Evolutionary conservation across 2,797 vertebrate genomes (phyloP).

Genomic region (Helicolenus hilgendorfi): DNA sequence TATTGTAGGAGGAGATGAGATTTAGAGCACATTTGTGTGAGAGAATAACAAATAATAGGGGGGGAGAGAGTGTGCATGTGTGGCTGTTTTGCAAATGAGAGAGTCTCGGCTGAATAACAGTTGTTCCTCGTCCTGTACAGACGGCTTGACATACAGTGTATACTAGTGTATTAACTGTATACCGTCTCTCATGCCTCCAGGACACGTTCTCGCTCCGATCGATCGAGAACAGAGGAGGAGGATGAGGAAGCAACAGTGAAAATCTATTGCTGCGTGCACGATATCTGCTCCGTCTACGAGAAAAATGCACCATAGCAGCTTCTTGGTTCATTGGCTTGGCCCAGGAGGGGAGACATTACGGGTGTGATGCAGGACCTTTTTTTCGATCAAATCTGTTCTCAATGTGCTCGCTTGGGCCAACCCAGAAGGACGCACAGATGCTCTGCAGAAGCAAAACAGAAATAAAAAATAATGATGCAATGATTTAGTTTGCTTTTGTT

Average conservation of each 20-base stretch:
- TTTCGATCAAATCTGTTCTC: conserved; percentile 14
- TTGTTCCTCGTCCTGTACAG: conserved; percentile 30
- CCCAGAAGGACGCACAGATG: conserved; percentile 39
- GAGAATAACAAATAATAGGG: conserved; percentile 68
- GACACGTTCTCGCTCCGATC: conserved; percentile 50
- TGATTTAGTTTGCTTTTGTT: background rate
- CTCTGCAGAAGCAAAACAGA: conserved; percentile 9
- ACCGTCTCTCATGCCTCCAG: conserved; percentile 40
- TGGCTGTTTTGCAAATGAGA: conserved; percentile 52
- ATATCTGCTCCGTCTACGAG: conserved; percentile 43
- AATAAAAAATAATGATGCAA: background rate
- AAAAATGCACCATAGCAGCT: conserved; percentile 57
- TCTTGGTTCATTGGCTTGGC: conserved; percentile 49
- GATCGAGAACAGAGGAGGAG: conserved; percentile 41
- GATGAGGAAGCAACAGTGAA: conserved; percentile 37
- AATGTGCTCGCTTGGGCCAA: conserved; percentile 1
- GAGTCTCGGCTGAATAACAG: conserved; percentile 27
- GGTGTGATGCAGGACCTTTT: conserved; percentile 26
- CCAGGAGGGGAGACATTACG: conserved; percentile 39
- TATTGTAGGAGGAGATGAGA: conserved; percentile 70
- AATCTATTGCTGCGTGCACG: conserved; percentile 42
- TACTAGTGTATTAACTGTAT: conserved; percentile 2
- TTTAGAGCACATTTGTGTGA: conserved; percentile 55
- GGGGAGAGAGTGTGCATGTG: background rate
- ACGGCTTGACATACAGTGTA: conserved; percentile 31